Evolutionary conservation across 2,113 vertebrate genomes (phyloP).

Genomic region (Saguinus midas): DNA sequence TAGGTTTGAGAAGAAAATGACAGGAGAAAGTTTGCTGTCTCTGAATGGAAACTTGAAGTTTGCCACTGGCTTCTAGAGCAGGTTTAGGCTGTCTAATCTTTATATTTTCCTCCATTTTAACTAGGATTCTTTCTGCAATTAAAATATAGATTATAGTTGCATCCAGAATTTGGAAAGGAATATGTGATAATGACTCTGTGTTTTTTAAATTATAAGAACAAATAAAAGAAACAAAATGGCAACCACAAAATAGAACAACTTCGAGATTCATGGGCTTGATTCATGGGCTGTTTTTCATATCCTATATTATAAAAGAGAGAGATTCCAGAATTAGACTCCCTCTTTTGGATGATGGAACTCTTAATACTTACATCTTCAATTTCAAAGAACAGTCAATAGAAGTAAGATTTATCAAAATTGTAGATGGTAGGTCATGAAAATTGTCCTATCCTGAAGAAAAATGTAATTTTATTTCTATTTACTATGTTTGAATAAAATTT

Average conservation of each 20-base stretch:
- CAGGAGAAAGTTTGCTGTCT: not conserved
- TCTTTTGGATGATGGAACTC: not conserved
- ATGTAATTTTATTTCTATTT: slow-evolving; percentile 30
- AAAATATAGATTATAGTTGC: slow-evolving; percentile 12
- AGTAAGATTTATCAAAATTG: slow-evolving; percentile 6
- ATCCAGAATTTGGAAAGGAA: not conserved
- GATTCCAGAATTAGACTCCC: not conserved
- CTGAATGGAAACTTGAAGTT: not conserved
- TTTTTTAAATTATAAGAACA: not conserved
- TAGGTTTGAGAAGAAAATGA: not conserved
- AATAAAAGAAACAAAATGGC: not conserved
- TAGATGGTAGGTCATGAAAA: not conserved
- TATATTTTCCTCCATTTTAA: not conserved
- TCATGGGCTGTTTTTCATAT: not conserved
- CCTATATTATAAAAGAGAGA: not conserved
- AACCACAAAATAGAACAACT: not conserved
- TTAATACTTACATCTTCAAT: slow-evolving; percentile 17
- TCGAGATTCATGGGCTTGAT: not conserved
- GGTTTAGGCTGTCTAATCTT: not conserved
- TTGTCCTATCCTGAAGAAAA: not conserved
- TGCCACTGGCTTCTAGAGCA: not conserved
- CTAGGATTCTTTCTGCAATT: not conserved
- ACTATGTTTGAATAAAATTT: slow-evolving; percentile 20
- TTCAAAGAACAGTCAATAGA: slow-evolving; percentile 19
- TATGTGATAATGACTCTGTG: not conserved